Evolutionary conservation across 2,888 invertebrate species (phyloP).

Genomic region (Macaria notata): DNA sequence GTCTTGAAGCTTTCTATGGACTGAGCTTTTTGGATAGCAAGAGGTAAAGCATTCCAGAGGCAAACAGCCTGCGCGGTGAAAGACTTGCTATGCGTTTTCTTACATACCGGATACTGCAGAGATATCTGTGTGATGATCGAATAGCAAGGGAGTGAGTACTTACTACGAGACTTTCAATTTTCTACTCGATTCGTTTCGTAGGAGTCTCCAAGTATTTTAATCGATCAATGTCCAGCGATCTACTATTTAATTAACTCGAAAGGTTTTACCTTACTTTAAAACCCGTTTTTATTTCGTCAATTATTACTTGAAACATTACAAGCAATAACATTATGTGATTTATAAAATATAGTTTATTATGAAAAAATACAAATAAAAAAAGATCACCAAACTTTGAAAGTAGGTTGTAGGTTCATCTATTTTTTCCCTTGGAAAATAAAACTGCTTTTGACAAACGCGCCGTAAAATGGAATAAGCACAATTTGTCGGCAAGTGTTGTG

Average conservation of each 20-base stretch:
- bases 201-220: slow-evolving; percentile 38
- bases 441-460: slow-evolving; percentile 48
- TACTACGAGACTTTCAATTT: slow-evolving; percentile 29
- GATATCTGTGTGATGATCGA: too few relatives aligned
- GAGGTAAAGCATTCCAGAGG: too few relatives aligned
- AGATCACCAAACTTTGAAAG: too few relatives aligned
- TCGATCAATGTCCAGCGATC: slow-evolving; percentile 45
- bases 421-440: slow-evolving; percentile 39
- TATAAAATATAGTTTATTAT: neutral
- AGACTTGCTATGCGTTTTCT: too few relatives aligned
- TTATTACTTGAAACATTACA: neutral
- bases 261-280: neutral
- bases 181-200: slow-evolving; percentile 35
- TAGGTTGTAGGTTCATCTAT: too few relatives aligned
- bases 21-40: too few relatives aligned
- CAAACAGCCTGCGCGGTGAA: too few relatives aligned
- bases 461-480: slow-evolving; percentile 58
- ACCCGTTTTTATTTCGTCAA: neutral
- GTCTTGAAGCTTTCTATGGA: too few relatives aligned
- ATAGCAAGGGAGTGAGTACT: too few relatives aligned
- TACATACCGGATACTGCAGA: too few relatives aligned
- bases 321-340: neutral
- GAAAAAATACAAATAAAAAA: too few relatives aligned
- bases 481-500: slow-evolving; percentile 41
- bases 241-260: slow-evolving; percentile 31